A percentile compares a stretch with the other conserved stretches of the same genome.
Conservation (phyloP, 2,888 invertebrate genomes). For the Gryllus longicercus region DNA sequence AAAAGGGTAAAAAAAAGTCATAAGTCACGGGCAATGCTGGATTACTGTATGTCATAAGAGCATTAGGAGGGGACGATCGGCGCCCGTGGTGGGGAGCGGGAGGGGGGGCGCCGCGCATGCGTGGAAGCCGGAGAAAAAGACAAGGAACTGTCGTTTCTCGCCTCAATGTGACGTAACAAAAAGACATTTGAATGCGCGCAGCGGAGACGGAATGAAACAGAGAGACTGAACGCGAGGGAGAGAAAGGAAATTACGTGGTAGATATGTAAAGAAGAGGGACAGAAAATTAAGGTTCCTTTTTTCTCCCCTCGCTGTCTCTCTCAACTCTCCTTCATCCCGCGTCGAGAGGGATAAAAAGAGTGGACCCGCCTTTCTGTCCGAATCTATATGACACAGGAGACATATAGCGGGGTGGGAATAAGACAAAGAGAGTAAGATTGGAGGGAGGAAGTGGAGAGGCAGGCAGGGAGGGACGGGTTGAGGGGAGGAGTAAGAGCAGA, state of each 20-base stretch:
- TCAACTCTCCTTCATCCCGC: neutral
- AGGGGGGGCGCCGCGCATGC: neutral
- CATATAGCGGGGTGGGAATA: neutral
- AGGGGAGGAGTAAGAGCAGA: neutral
- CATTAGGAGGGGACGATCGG: constrained; percentile 17
- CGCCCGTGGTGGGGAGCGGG: neutral
- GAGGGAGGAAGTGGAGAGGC: neutral
- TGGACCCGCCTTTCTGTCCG: neutral
- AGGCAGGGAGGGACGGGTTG: neutral
- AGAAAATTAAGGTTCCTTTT: neutral
- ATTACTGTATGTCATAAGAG: constrained; percentile 17
- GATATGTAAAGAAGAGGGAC: constrained; percentile 2
- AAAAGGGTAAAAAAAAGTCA: constrained; percentile 3
- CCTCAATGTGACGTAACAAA: constrained; percentile 6
- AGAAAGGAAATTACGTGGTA: neutral
- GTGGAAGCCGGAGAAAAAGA: constrained; percentile 5
- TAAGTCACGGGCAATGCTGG: neutral
- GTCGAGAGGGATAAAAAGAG: neutral
- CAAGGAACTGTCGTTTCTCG: constrained; percentile 8
- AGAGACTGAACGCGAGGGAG: neutral
- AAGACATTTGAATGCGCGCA: constrained; percentile 8
- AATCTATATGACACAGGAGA: neutral
- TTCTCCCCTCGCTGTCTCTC: neutral
- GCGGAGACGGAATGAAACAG: neutral
- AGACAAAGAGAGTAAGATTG: neutral